Percentiles rank a stretch among this genome's conserved stretches.
phyloP scores from a whole-genome alignment of 2,888 invertebrate species.

The Macaria liturata region DNA sequence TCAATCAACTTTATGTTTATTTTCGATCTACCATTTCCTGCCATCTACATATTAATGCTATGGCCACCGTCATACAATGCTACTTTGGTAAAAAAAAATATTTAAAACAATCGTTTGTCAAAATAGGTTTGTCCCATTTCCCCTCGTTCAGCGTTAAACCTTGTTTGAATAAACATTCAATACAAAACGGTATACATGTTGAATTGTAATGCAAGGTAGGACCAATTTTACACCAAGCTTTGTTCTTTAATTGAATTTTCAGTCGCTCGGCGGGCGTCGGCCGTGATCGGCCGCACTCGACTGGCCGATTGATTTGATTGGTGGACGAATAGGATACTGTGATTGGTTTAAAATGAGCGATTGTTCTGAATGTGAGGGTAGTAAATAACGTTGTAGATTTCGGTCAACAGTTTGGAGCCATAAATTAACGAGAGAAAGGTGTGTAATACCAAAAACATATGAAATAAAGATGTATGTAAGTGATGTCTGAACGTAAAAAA shows the following conservation, averaged over 20 bases:
- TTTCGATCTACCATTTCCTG: too few species aligned
- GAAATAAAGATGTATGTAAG: too few species aligned
- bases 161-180: neutral
- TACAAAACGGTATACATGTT: neutral
- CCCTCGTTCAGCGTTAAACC: neutral
- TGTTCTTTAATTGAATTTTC: slow-evolving; percentile 15
- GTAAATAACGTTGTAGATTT: neutral
- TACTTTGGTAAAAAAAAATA: too few species aligned
- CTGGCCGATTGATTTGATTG: slow-evolving; percentile 15
- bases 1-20: too few species aligned
- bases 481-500: too few species aligned
- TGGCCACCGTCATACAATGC: too few species aligned
- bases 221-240: slow-evolving; percentile 12
- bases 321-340: slow-evolving; percentile 4
- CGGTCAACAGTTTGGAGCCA: too few species aligned
- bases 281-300: slow-evolving; percentile 6
- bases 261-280: slow-evolving; percentile 6
- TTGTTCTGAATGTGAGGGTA: neutral
- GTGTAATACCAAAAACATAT: too few species aligned
- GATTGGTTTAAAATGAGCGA: slow-evolving; percentile 5
- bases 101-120: too few species aligned
- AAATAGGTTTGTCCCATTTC: neutral
- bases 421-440: too few species aligned
- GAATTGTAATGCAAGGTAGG: slow-evolving; percentile 14
- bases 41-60: too few species aligned